Evolutionary conservation across 2,113 vertebrate genomes (phyloP).

Genomic region (Equus przewalskii): DNA sequence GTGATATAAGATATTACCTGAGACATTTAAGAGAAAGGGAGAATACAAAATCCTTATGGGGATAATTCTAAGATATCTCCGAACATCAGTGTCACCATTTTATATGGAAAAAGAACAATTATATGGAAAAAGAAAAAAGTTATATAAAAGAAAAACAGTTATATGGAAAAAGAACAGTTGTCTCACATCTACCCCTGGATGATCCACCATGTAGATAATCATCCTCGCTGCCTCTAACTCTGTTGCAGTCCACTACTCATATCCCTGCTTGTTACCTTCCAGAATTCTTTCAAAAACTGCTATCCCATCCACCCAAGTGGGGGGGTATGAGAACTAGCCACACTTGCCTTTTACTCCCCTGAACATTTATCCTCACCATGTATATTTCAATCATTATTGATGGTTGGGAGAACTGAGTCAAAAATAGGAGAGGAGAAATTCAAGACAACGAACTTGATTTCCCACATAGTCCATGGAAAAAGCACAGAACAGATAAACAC

Average conservation of each 20-base stretch:
- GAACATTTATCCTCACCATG: not conserved
- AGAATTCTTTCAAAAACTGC: not conserved
- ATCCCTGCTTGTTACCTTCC: not conserved
- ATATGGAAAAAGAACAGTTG: not conserved
- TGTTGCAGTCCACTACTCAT: accelerated
- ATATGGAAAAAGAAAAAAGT: not conserved
- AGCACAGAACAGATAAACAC: not conserved
- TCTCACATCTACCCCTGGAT: not conserved
- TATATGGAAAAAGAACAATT: not conserved
- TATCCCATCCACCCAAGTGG: not conserved
- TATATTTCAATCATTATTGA: not conserved
- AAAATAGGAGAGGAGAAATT: not conserved
- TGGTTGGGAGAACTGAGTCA: not conserved
- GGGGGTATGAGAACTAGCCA: not conserved
- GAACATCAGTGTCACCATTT: not conserved
- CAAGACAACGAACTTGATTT: not conserved
- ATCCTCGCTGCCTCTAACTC: not conserved
- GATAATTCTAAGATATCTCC: not conserved
- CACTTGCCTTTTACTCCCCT: not conserved
- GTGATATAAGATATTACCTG: not conserved
- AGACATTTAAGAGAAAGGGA: not conserved
- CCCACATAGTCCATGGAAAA: not conserved
- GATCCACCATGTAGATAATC: too few relatives aligned
- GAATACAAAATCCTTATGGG: not conserved
- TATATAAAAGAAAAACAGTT: too few relatives aligned